Evolutionary conservation across 2,888 invertebrate genomes (phyloP), one percentile per base, ranked within the genome.

Genomic region (Agonopterix arenella): DNA sequence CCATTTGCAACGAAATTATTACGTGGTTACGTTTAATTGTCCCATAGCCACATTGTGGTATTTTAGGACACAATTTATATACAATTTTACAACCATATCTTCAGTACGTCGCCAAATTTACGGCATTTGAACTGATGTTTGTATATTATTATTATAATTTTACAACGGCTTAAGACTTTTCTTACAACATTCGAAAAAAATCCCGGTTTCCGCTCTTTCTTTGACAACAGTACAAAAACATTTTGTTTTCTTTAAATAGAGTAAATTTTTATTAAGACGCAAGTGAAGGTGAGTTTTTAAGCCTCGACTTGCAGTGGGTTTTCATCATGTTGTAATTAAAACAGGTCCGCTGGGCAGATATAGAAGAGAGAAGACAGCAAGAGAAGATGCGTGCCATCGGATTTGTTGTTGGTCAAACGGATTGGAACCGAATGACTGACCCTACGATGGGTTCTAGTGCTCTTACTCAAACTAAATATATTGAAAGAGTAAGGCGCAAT

Each of bases 281-380:
- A 13, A 45, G 36, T 36, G 48, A 43, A 57, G 58, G 46, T 49
- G 51, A 51, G 48, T 51, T 28, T 8, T 13, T 18, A 9, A 2
- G 50, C 45, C 45, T 49, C 28, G 46, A 43, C 44, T 50, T 44
- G 36, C 16, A 45, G 49, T 47, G 44, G 37, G 42, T 73, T 76
- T 81, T 83, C 66, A 85, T 83, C 76, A 70, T 74, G 54, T 80
- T 76, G 67, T 83, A 73, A 71, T 82, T 84, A 70, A 80, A 81
- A 85, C 85, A 98, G 98, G 98, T 98, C 65, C 94, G 98, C 68
- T 98, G 98, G 98, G 98, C 98, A 47, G 98, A 98, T 85, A 91
- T 98, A 72, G 98, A 98, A 90, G 98, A 98, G 82, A 92, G 94
- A 72, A 95, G 95, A 68, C 90, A 95, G 68, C 97, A 97, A 86